Evolutionary conservation across 2,888 invertebrate genomes (phyloP), one percentile per base, ranked within the genome.

Genomic region (Callyntrura sp.): DNA sequence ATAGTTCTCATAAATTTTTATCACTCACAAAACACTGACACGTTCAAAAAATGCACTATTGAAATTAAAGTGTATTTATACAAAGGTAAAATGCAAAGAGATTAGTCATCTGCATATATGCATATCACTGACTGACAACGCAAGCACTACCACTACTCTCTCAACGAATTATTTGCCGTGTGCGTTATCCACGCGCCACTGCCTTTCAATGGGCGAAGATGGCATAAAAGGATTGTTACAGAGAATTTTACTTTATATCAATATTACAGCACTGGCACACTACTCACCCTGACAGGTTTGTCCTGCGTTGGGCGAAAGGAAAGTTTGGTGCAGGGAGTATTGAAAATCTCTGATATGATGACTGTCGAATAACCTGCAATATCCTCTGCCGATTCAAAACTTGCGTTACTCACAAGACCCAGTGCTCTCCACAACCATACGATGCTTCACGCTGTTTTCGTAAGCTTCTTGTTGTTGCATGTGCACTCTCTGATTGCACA

Each of bases 131-230:
- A 57, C 60, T 51, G 25, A 28, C 78, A n/a, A 48, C 62, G n/a
- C 60, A 60, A 81, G 28, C 73, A 60, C 85, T n/a, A n/a, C n/a
- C n/a, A n/a, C n/a, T n/a, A n/a, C n/a, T 82, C 62, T 82, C 2
- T 6, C 73, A 20, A 73, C 73, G 76, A 76, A 83, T 83, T 88
- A 88, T 83, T 83, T 83, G 73, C 62, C 43, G 12, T 88, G 82
- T 83, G 51, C 17, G 82, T 87, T 88, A 87, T 81, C 57, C 89
- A 89, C 89, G 89, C 89, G 89, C 85, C 89, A 89, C 79, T 89
- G 85, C 55, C 28, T 68, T 20, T 81, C 79, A 85, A 89, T 60
- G 68, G 81, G 78, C 78, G 82, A 88, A 81, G 45, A 35, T 88
- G 62, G 62, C 88, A 83, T 76, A 51, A 87, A 89, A 85, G 51